Conservation (phyloP, 1,140 invertebrate species). For the Drusus annulatus region DNA sequence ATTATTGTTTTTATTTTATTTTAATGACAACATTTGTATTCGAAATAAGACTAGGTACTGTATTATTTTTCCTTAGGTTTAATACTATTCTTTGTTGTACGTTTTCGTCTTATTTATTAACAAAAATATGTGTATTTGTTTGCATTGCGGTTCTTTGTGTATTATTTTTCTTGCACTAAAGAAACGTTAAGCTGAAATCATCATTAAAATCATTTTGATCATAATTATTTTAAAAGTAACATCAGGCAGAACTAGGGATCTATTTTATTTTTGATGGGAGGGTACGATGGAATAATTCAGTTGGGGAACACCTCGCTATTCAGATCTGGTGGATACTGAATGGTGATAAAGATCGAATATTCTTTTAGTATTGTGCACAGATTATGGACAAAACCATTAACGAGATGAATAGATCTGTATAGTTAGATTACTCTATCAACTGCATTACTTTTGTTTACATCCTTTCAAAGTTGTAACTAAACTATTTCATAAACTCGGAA, state of each 20-base stretch:
- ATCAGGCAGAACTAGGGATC: neutral
- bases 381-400: no score
- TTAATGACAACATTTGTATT: slow-evolving; percentile 28
- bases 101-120: slow-evolving; percentile 16
- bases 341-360: no score
- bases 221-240: no score
- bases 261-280: neutral
- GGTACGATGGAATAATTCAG: no score
- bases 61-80: slow-evolving; percentile 29
- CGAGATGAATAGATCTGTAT: neutral
- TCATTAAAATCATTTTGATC: neutral
- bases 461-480: neutral
- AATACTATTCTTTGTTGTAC: neutral
- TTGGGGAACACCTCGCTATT: no score
- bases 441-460: no score
- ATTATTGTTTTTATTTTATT: slow-evolving; percentile 24
- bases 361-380: no score
- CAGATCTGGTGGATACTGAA: no score
- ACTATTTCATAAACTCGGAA: neutral
- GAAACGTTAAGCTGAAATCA: neutral
- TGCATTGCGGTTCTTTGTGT: neutral
- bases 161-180: neutral
- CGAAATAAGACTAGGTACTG: slow-evolving; percentile 1
- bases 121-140: neutral
- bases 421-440: neutral